Conservation (phyloP, 2,888 invertebrate species). For the Ganaspis brasiliensis region DNA sequence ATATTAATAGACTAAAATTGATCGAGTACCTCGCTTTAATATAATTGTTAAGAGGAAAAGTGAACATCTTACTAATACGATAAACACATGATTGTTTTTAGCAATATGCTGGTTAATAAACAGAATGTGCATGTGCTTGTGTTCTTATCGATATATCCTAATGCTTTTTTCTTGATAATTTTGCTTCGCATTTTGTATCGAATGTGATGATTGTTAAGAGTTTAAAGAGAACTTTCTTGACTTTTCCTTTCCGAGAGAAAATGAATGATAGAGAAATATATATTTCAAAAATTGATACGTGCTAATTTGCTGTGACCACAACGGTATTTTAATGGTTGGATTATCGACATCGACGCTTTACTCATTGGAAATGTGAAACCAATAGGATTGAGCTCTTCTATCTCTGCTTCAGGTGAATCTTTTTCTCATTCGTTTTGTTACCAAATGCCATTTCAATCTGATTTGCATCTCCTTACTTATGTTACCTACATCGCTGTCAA, state of each 20-base stretch:
- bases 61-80: conserved; percentile 60
- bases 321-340: conserved; percentile 55
- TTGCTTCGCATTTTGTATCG: conserved; percentile 77
- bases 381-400: conserved; percentile 49
- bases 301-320: conserved; percentile 78
- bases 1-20: not conserved
- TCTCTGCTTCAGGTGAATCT: conserved; percentile 54
- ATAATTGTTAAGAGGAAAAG: conserved; percentile 49
- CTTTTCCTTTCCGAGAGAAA: conserved; percentile 49
- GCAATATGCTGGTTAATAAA: conserved; percentile 80
- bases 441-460: not conserved
- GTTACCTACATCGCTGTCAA: not conserved
- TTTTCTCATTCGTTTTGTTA: conserved; percentile 44
- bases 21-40: not conserved
- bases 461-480: conserved; percentile 14
- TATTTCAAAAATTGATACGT: conserved; percentile 68
- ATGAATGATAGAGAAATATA: conserved; percentile 42
- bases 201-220: conserved; percentile 61
- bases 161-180: conserved; percentile 57
- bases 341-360: conserved; percentile 33
- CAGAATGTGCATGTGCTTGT: conserved; percentile 81
- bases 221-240: conserved; percentile 47
- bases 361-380: conserved; percentile 42
- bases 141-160: conserved; percentile 73
- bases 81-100: conserved; percentile 73